phyloP scores from a whole-genome alignment of 2,888 invertebrate species.

The Hydraecia micacea region DNA sequence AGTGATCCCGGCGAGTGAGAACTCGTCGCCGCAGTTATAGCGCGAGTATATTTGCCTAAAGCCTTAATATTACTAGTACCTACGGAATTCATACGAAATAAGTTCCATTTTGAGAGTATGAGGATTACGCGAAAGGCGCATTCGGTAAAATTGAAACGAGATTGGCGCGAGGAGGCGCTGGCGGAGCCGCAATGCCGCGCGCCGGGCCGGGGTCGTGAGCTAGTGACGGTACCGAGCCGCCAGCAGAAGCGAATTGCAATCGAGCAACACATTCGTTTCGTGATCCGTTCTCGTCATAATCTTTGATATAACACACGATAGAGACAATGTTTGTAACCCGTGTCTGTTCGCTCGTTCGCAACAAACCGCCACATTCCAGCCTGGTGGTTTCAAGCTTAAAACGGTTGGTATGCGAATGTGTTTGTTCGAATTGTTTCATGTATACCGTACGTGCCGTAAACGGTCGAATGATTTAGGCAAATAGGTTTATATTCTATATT shows the following conservation, averaged over 20 bases:
- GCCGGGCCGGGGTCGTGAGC: not conserved
- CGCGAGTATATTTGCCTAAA: slow-evolving; percentile 55
- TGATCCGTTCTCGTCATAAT: not conserved
- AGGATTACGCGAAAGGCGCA: slow-evolving; percentile 64
- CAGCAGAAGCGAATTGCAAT: not conserved
- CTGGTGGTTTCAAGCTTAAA: slow-evolving; percentile 1
- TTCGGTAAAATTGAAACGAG: slow-evolving; percentile 64
- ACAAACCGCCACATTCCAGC: not conserved
- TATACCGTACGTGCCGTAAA: slow-evolving; percentile 8
- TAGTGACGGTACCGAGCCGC: not conserved
- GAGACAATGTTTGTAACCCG: not conserved
- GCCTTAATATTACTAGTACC: slow-evolving; percentile 49
- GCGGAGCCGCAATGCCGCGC: not conserved
- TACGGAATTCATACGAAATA: slow-evolving; percentile 51
- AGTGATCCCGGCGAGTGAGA: slow-evolving; percentile 44
- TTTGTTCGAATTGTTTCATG: slow-evolving; percentile 8
- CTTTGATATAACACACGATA: not conserved
- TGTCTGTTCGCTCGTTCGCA: not conserved
- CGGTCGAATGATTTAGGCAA: slow-evolving; percentile 25
- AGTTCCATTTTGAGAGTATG: slow-evolving; percentile 62
- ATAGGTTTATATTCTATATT: slow-evolving; percentile 20
- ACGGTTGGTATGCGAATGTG: not conserved
- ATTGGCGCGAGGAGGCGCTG: slow-evolving; percentile 51
- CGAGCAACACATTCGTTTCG: not conserved
- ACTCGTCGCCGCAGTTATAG: slow-evolving; percentile 39